phyloP scores from a whole-genome alignment of 2,113 vertebrate genomes.

The Macquaria australasica region DNA sequence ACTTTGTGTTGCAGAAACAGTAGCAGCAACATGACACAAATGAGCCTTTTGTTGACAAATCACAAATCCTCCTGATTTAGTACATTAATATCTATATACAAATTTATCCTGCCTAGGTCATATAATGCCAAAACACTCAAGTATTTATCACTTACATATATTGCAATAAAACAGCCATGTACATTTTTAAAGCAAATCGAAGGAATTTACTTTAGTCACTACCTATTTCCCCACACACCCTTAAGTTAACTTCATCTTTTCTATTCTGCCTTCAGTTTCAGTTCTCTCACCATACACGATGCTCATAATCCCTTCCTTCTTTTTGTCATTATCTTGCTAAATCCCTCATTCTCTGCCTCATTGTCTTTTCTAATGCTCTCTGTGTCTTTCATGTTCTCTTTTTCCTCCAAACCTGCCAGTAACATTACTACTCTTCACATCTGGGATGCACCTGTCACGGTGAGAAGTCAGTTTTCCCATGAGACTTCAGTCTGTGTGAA shows the following conservation, averaged over 20 bases:
- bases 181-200: neutral
- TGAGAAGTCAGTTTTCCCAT: constrained; percentile 42
- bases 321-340: constrained; percentile 22
- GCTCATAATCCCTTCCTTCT: neutral
- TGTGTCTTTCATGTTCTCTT: neutral
- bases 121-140: neutral
- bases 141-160: neutral
- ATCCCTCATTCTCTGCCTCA: constrained; percentile 22
- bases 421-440: constrained; percentile 49
- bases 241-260: neutral
- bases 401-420: neutral
- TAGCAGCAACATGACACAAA: neutral
- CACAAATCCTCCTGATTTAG: neutral
- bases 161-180: neutral
- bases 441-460: constrained; percentile 65
- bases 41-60: neutral
- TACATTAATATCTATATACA: neutral
- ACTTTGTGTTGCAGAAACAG: constrained; percentile 3
- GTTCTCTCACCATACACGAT: neutral
- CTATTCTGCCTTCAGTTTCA: neutral
- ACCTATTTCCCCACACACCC: neutral
- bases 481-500: constrained; percentile 18
- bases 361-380: constrained; percentile 4
- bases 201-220: neutral
- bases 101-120: neutral